Evolutionary conservation across 1,140 invertebrate species (phyloP).

Genomic region (Manduca sexta): DNA sequence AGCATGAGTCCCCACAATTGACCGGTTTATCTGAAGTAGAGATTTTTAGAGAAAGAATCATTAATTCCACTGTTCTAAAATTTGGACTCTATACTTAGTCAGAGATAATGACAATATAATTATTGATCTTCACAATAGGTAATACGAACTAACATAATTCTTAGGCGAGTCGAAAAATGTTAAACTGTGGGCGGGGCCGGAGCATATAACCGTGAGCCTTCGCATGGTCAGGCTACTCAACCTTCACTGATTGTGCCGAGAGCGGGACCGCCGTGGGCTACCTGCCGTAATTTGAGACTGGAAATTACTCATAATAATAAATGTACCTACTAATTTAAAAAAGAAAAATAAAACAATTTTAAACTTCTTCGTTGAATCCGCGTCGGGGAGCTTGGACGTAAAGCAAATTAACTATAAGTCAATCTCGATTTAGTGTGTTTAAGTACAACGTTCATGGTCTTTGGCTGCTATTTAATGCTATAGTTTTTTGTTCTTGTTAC

Average conservation of each 20-base stretch:
- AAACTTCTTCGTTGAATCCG: slow-evolving; percentile 23
- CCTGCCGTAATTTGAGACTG: slow-evolving; percentile 64
- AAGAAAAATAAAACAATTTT: slow-evolving; percentile 25
- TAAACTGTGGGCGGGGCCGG: slow-evolving; percentile 63
- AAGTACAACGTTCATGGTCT: background rate
- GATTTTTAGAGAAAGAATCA: too few relatives aligned
- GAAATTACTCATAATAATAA: slow-evolving; percentile 71
- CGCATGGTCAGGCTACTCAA: slow-evolving; percentile 30
- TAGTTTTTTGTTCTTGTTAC: too few relatives aligned
- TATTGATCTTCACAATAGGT: slow-evolving; percentile 29
- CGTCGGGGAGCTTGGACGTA: slow-evolving; percentile 15
- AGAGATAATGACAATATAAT: slow-evolving; percentile 36
- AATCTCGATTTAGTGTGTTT: slow-evolving; percentile 9
- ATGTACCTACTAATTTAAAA: slow-evolving; percentile 54
- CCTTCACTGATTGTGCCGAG: slow-evolving; percentile 45
- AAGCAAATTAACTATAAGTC: slow-evolving; percentile 40
- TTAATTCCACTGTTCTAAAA: too few relatives aligned
- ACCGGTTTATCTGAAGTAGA: too few relatives aligned
- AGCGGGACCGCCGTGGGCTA: slow-evolving; percentile 55
- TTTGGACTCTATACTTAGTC: too few relatives aligned
- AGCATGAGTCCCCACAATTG: too few relatives aligned
- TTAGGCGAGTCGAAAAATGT: slow-evolving; percentile 56
- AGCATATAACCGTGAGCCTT: slow-evolving; percentile 45
- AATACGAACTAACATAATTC: slow-evolving; percentile 48
- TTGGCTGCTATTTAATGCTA: too few relatives aligned